A percentile compares a stretch with the other conserved stretches of the same genome.
Conservation (phyloP, 2,797 vertebrate genomes). For the Cynopterus sphinx region DNA sequence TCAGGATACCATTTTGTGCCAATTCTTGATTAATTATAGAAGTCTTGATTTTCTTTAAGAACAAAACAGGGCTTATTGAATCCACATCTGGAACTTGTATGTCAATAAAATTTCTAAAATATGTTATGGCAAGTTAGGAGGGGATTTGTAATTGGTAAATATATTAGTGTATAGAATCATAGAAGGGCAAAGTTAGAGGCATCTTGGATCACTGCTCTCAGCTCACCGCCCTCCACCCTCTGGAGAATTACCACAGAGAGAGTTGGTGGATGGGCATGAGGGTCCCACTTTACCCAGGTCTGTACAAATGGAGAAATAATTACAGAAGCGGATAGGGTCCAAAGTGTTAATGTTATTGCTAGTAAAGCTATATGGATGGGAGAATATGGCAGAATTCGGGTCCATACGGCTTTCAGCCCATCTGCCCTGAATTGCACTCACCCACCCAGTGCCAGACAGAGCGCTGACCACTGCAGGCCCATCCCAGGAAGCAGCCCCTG, state of each 20-base stretch:
- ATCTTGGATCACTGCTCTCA: background rate
- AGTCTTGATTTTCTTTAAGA: background rate
- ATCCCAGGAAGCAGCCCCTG: too few relatives aligned
- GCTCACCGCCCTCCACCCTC: too few relatives aligned
- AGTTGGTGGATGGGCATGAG: background rate
- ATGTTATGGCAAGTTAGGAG: background rate
- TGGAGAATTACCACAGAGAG: background rate
- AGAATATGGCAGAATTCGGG: background rate
- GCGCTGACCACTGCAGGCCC: rapidly evolving
- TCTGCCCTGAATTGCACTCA: background rate
- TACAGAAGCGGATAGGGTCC: background rate
- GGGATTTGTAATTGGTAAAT: background rate
- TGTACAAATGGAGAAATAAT: background rate
- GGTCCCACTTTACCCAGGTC: background rate
- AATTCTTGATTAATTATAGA: background rate
- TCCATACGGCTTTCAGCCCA: rapidly evolving
- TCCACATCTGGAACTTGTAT: background rate
- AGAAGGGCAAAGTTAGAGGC: background rate
- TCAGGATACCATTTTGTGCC: background rate
- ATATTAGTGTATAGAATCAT: background rate
- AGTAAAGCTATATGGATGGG: too few relatives aligned
- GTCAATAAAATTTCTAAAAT: background rate
- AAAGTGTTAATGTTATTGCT: background rate
- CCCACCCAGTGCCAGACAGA: background rate
- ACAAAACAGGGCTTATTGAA: background rate